A percentile compares a stretch with the other conserved stretches of the same genome.
Conservation (phyloP, 1,140 invertebrate species). For the Theocolax elegans region DNA sequence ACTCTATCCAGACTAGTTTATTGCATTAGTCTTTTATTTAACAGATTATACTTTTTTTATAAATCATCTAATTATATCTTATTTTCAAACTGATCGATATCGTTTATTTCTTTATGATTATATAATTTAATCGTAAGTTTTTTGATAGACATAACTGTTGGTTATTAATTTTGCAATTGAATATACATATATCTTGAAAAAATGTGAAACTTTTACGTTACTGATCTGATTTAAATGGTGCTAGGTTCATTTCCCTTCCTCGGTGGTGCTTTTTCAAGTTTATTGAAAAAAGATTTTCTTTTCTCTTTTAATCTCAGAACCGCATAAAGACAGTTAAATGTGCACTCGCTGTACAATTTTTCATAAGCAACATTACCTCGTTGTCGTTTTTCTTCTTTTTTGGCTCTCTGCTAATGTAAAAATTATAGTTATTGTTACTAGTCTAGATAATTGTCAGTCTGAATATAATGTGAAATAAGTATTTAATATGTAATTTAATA, state of each 20-base stretch:
- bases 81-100: not conserved
- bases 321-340: constrained; percentile 1
- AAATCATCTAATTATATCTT: too few species aligned
- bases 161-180: not conserved
- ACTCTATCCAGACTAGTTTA: too few species aligned
- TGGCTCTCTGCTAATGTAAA: too few species aligned
- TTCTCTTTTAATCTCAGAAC: constrained; percentile 11
- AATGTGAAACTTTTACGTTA: constrained; percentile 17
- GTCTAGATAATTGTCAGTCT: too few species aligned
- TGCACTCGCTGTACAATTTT: not conserved
- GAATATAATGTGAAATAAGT: too few species aligned
- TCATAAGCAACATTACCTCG: not conserved
- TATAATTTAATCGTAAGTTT: not conserved
- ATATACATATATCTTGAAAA: not conserved
- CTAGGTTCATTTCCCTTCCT: not conserved
- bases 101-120: not conserved
- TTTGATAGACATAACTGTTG: not conserved
- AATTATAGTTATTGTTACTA: too few species aligned
- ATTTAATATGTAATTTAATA: too few species aligned
- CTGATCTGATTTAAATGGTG: constrained; percentile 27
- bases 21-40: too few species aligned
- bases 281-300: constrained; percentile 11
- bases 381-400: too few species aligned
- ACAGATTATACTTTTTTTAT: too few species aligned
- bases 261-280: not conserved